phyloP scores from a whole-genome alignment of 2,113 vertebrate genomes.

The Sorex fumeus region DNA sequence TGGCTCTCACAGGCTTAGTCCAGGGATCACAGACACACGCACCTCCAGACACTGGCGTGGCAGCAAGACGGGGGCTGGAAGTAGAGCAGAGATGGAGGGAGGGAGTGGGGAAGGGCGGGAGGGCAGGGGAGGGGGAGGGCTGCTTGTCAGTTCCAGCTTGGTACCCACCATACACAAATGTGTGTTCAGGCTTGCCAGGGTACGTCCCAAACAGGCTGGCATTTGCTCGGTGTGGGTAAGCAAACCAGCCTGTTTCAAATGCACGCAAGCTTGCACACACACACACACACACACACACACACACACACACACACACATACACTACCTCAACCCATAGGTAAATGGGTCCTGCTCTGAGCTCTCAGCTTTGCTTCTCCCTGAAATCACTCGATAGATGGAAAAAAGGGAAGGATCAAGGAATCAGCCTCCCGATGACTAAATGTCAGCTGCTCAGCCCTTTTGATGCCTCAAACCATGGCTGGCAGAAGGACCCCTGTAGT shows the following conservation, averaged over 20 bases:
- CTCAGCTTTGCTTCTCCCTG: not conserved
- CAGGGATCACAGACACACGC: slow-evolving; percentile 27
- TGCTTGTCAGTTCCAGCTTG: not conserved
- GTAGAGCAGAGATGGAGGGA: no score
- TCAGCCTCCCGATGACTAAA: not conserved
- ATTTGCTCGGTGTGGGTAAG: not conserved
- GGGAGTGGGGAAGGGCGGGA: no score
- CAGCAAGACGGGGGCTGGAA: slow-evolving; percentile 3
- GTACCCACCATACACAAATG: not conserved
- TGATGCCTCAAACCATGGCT: not conserved
- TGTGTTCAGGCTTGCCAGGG: not conserved
- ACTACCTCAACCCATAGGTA: no score
- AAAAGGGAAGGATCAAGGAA: not conserved
- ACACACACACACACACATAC: no score
- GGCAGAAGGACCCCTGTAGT: not conserved
- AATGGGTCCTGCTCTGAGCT: not conserved
- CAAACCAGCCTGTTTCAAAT: not conserved
- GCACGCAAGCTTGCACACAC: not conserved
- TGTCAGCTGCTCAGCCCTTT: not conserved
- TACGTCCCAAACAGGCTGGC: not conserved
- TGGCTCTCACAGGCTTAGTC: slow-evolving; percentile 18
- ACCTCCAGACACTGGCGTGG: slow-evolving; percentile 47
- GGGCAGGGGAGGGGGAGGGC: not conserved
- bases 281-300: no score
- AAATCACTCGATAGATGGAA: slow-evolving; percentile 4